Evolutionary conservation across 2,113 vertebrate species (phyloP).

Genomic region (Gadus macrocephalus): DNA sequence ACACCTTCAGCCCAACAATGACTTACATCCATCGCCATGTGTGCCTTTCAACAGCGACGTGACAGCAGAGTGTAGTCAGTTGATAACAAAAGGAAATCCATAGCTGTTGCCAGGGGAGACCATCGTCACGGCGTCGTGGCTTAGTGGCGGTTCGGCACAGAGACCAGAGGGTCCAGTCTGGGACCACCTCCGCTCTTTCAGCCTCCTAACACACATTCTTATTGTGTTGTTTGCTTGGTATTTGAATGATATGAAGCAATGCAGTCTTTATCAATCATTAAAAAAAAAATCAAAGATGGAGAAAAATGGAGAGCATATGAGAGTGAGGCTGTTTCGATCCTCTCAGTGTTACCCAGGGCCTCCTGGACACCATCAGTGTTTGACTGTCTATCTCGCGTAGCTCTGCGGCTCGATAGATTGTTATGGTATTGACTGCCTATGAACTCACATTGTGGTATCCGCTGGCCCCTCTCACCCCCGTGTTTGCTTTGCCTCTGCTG

Average conservation of each 20-base stretch:
- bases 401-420: no score
- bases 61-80: constrained; percentile 76
- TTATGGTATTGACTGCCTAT: no score
- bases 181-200: constrained; percentile 36
- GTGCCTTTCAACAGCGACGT: constrained; percentile 78
- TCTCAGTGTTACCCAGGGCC: no score
- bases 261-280: not conserved
- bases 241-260: constrained; percentile 16
- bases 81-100: constrained; percentile 84
- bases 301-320: no score
- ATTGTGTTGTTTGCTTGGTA: constrained; percentile 10
- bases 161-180: constrained; percentile 53
- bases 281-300: no score
- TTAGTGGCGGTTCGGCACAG: constrained; percentile 78
- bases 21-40: constrained; percentile 81
- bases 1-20: constrained; percentile 81
- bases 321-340: no score
- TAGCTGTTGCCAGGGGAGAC: constrained; percentile 81
- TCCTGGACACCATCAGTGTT: no score
- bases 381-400: no score
- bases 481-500: constrained; percentile 18
- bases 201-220: constrained; percentile 27
- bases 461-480: no score
- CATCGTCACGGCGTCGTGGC: constrained; percentile 66
- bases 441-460: no score